Evolutionary conservation across 2,113 vertebrate genomes (phyloP), one percentile per base, ranked within the genome.

Genomic region (Sciurus niger): DNA sequence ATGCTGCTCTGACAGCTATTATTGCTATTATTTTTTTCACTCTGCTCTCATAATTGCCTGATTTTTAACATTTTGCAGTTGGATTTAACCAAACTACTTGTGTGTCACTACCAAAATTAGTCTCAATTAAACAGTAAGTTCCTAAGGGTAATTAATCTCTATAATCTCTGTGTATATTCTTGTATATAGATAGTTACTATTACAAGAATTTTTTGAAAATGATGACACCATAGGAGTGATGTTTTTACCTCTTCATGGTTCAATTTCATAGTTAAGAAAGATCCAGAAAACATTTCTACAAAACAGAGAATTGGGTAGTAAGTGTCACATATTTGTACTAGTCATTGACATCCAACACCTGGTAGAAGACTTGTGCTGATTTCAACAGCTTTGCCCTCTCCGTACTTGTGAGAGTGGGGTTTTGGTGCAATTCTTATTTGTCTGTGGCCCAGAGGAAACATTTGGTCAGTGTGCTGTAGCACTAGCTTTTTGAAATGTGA

Each of bases 251-350:
- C 18, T 67, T 94, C 11, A 20, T 84, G 12, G 46, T 93, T 96
- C 84, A n/a, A 83, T 80, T 85, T 97, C 10, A 68, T 82, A 84
- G 48, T 72, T 93, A 74, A 83, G 76, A 70, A 25, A 74, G 85
- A 94, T 34, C 14, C 30, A 55, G 53, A 92, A 13, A 70, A 79
- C 24, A 89, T 48, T 88, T 96, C 67, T 90, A 24, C 67, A 83
- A 77, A 63, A 20, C 34, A 67, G 20, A 30, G 34, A 82, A 79
- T 93, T 40, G 6, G 34, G 14, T 67, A 28, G 48, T 78, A 86
- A 67, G 14, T n/a, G 48, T 84, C 51, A 88, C 32, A 9, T 90
- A 63, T 88, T 74, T 91, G 32, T 90, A 60, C 20, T 82, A 84
- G 11, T 60, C 34, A 87, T 58, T 96, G 30, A 55, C 22, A 48